Base-by-base conservation (phyloP, 2,113 vertebrate genomes). In the Xerus inauris region DNA sequence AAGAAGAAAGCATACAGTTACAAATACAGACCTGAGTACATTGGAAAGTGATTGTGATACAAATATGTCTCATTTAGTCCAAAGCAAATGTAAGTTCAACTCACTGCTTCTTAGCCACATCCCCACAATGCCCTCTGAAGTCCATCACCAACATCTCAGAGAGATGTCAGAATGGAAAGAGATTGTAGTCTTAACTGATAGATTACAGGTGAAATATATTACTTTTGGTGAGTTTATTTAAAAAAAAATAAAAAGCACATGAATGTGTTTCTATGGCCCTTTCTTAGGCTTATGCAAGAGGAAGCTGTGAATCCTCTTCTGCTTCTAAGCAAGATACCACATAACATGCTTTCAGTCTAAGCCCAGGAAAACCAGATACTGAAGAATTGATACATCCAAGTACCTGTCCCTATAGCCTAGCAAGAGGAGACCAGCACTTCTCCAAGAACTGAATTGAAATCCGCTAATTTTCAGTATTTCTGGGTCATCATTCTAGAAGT, bases 31-130 rank as follows among this genome's bases (percentile, higher is more conserved):
- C 30, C 16, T 94, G 49, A 30, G 30, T 47, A 22, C 69, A 71
- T 35, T 14, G 89, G 64, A 49, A 94, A 51, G 35, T 91, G 59
- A 87, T 73, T 71, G n/a, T 92, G 79, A 80, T 38, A 13, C 71
- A 80, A 80, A 49, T 73, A 69, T 45, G 14, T 65, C 81, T 49
- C n/a, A 62, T 51, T 91, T 96, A 87, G 75, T n/a, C 42, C 49
- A 94, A 94, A 13, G 59, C 75, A 76, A 49, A 11, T 64, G 8
- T 59, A 49, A 77, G 20, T 26, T 82, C 49, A 94, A 35, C 51
- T 94, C 51, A 49, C 22, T 91, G 93, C n/a, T 91, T 47, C 79
- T 19, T 87, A 92, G 47, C 51, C 40, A 59, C 24, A 82, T 80
- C 30, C 59, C 40, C 62, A 67, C 42, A 83, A 83, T 92, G 19